These are phyloP conservation scores for Diarsia brunnea DNA, from an alignment of 2,888 invertebrate genomes.

Conservation along the genomic window DNA sequence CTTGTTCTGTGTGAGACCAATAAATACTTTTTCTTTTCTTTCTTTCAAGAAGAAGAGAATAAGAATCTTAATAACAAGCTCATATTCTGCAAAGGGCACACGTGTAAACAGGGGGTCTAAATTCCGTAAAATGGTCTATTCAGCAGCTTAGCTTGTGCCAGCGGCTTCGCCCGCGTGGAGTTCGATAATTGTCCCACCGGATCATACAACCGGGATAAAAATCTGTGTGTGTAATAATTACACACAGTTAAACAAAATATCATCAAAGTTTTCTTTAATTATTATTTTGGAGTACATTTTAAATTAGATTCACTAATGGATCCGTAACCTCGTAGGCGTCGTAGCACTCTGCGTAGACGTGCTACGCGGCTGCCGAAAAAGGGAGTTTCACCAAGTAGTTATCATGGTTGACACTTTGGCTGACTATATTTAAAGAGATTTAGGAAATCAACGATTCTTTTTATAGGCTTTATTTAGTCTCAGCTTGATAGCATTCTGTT, in stretches of 20 bases:
- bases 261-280: background rate
- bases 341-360: slow-evolving; percentile 30
- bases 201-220: no score
- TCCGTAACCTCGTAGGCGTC: slow-evolving; percentile 22
- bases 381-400: background rate
- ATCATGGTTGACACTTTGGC: background rate
- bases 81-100: background rate
- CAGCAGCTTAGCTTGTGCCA: no score
- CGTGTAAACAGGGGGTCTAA: background rate
- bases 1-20: no score
- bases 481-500: background rate
- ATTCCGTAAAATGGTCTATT: no score
- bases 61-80: background rate
- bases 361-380: slow-evolving; percentile 19
- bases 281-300: background rate
- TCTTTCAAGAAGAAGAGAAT: no score
- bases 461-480: background rate
- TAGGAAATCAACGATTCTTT: background rate
- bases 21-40: no score
- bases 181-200: no score
- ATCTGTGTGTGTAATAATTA: no score
- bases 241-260: background rate
- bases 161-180: no score
- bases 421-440: background rate
- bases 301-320: background rate